Percentiles rank a stretch among this genome's conserved stretches.
Conservation (phyloP, 2,797 vertebrate species). For the Cossypha niveicapilla region DNA sequence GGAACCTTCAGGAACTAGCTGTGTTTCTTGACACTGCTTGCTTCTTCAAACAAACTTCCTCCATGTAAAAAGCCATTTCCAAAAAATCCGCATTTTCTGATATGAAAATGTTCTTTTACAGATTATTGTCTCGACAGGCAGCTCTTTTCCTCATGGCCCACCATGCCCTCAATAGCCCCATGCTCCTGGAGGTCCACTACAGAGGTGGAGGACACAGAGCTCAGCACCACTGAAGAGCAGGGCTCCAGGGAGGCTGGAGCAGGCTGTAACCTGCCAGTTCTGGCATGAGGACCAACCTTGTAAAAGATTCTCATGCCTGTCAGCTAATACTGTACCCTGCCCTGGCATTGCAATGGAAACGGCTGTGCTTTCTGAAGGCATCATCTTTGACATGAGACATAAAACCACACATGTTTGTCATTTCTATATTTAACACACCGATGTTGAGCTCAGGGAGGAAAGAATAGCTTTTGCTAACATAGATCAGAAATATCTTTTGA, state of each 20-base stretch:
- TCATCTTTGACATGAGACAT: background rate
- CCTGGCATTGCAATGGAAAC: background rate
- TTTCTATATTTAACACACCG: conserved; percentile 5
- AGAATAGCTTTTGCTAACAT: conserved; percentile 24
- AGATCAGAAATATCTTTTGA: background rate
- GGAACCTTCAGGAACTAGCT: background rate
- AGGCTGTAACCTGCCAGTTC: background rate
- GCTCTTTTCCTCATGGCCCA: background rate
- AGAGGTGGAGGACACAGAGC: background rate
- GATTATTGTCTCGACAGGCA: background rate
- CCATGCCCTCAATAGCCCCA: background rate
- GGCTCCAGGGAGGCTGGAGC: background rate
- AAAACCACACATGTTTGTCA: conserved; percentile 6
- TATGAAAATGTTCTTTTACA: background rate
- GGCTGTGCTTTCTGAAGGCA: background rate
- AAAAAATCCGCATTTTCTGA: background rate
- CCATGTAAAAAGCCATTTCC: background rate
- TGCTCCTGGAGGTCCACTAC: background rate
- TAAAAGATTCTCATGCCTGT: background rate
- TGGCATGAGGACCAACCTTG: background rate
- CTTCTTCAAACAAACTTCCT: background rate
- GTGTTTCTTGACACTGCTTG: background rate
- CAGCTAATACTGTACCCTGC: background rate
- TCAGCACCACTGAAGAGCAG: background rate
- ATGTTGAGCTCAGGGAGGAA: background rate